Evolutionary conservation across 2,113 vertebrate species (phyloP).

Genomic region (Aegithalos caudatus): DNA sequence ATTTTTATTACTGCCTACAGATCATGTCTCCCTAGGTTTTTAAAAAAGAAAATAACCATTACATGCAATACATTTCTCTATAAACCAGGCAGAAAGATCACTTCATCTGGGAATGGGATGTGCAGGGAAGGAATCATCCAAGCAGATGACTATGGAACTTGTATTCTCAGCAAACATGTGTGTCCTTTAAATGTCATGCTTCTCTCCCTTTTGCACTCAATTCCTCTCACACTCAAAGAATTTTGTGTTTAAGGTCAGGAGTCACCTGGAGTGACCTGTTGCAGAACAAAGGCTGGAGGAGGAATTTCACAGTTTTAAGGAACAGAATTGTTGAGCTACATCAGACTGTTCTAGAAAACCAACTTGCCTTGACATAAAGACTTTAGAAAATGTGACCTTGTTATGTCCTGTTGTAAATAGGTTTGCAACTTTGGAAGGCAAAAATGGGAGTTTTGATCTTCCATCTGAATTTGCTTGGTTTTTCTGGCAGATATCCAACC

Average conservation of each 20-base stretch:
- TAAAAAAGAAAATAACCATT: background rate
- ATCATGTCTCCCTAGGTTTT: background rate
- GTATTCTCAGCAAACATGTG: background rate
- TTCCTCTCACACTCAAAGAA: background rate
- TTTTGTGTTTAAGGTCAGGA: background rate
- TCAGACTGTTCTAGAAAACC: background rate
- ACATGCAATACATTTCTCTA: background rate
- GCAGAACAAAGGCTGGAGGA: background rate
- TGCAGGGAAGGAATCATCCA: background rate
- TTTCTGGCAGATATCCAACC: background rate
- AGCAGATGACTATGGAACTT: rapidly evolving
- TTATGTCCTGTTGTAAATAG: background rate
- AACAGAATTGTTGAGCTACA: background rate
- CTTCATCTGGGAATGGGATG: background rate
- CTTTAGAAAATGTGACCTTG: background rate
- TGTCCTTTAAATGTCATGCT: constrained; percentile 4
- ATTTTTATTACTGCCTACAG: background rate
- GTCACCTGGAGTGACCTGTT: background rate
- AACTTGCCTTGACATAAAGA: background rate
- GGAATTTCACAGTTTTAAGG: background rate
- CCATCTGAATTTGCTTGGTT: background rate
- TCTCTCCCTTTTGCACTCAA: background rate
- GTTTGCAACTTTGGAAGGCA: background rate
- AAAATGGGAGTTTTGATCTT: background rate
- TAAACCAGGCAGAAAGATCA: background rate